A percentile compares a stretch with the other conserved stretches of the same genome.
phyloP scores from a whole-genome alignment of 2,888 invertebrate species.

The Coenonympha arcania region DNA sequence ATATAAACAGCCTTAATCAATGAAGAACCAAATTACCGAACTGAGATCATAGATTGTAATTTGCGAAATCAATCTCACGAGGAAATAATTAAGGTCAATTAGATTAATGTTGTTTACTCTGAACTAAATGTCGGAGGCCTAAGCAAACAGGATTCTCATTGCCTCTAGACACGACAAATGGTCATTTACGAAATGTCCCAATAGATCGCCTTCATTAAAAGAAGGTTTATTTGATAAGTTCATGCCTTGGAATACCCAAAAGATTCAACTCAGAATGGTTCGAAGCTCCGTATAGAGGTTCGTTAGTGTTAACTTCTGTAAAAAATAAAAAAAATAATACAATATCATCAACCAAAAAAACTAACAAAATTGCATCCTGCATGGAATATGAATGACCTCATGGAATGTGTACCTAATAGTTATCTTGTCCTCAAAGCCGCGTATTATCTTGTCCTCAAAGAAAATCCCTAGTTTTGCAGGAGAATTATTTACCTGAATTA shows the following conservation, averaged over 20 bases:
- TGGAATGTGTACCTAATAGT: too few species aligned
- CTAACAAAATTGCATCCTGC: too few species aligned
- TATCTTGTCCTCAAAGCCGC: too few species aligned
- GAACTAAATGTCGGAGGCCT: not conserved
- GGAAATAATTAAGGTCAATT: slow-evolving; percentile 10
- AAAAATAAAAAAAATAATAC: too few species aligned
- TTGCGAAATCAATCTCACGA: not conserved
- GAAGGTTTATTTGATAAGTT: not conserved
- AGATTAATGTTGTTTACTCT: slow-evolving; percentile 8
- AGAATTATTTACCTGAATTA: not conserved
- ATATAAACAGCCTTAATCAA: not conserved
- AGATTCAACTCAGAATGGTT: too few species aligned
- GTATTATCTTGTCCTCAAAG: not conserved
- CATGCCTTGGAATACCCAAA: too few species aligned
- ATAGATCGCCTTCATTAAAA: not conserved
- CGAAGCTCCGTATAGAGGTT: too few species aligned
- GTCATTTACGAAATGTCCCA: slow-evolving; percentile 4
- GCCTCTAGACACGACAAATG: slow-evolving; percentile 14
- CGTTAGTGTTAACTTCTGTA: too few species aligned
- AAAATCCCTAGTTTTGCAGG: not conserved
- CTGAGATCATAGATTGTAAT: slow-evolving; percentile 1
- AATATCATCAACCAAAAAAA: too few species aligned
- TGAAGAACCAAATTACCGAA: slow-evolving; percentile 28
- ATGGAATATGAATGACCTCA: too few species aligned
- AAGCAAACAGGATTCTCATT: slow-evolving; percentile 5